Base-by-base conservation (phyloP, 2,113 vertebrate genomes). In the Cyprinodon variegatus region DNA sequence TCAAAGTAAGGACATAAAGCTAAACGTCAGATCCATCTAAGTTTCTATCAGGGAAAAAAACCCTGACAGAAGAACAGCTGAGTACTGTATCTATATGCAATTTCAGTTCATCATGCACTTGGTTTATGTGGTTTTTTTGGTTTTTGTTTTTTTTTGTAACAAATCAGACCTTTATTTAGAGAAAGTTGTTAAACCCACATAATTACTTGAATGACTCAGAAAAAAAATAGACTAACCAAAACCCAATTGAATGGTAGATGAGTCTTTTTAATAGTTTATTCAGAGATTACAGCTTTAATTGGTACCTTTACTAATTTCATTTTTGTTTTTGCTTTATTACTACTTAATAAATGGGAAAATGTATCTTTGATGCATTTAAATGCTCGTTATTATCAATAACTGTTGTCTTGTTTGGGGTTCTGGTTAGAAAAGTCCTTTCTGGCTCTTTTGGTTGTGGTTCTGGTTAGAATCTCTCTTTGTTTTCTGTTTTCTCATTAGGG, bases 401-500 rank as follows among this genome's bases (percentile, higher is more conserved):
- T 53, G 50, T 15, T 29, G 29, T 29, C 29, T 41, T 41, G 41
- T 9, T 41, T 9, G 41, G 4, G 9, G 41, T 6, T 41, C 4
- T 39, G 8, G 9, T 36, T 13, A n/a, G 20, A 4, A 1, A 29
- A 29, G 29, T 29, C 29, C 29, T 29, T 29, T 29, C 29, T 29
- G 29, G 29, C 29, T 29, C 29, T 15, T 45, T 39, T 9, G 17
- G 46, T 59, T 4, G 1, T 40, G 5, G 59, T 67, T 67, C 5
- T n/a, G 2, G 10, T 53, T 62, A 20, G 9, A 68, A 8, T 9
- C 40, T 36, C 63, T 43, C 48, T n/a, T 3, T 57, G 46, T 65
- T 50, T 40, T 13, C 5, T 48, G 17, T 50, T 11, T 29, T n/a
- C n/a, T 40, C 70, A 7, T 36, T 78, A 90, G 90, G 90, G 87